Evolutionary conservation across 2,797 vertebrate genomes (phyloP).

Genomic region (Halcyon leucocephala): DNA sequence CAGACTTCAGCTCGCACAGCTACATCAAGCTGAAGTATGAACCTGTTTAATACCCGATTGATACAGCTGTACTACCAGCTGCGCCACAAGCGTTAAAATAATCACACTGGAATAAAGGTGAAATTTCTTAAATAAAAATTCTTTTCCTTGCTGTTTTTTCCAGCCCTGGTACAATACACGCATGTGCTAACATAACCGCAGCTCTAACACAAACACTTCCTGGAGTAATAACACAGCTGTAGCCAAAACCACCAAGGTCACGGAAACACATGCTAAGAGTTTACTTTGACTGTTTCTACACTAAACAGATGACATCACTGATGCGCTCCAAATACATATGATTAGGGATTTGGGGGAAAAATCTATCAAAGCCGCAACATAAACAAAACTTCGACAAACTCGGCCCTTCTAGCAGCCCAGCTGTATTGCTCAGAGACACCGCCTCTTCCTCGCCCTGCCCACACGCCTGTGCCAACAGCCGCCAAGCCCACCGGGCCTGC

Average conservation of each 20-base stretch:
- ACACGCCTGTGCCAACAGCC: neutral
- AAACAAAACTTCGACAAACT: neutral
- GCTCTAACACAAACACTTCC: neutral
- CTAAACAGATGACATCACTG: neutral
- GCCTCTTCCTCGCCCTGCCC: no score
- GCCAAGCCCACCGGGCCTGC: accelerated
- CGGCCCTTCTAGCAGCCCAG: neutral
- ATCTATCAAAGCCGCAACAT: neutral
- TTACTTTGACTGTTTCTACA: slow-evolving; percentile 5
- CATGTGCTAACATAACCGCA: neutral
- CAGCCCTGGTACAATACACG: neutral
- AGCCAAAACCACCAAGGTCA: slow-evolving; percentile 1
- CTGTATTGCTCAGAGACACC: neutral
- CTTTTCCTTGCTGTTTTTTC: neutral
- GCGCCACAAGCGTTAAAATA: neutral
- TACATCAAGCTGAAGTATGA: neutral
- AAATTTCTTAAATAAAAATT: neutral
- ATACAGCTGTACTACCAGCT: neutral
- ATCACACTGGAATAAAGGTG: neutral
- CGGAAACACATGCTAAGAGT: neutral
- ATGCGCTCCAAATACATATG: neutral
- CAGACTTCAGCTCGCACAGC: neutral
- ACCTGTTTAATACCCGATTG: neutral
- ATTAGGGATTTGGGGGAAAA: neutral
- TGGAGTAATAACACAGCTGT: neutral